Base-by-base conservation (phyloP, 2,797 vertebrate genomes). In the Galago senegalensis region DNA sequence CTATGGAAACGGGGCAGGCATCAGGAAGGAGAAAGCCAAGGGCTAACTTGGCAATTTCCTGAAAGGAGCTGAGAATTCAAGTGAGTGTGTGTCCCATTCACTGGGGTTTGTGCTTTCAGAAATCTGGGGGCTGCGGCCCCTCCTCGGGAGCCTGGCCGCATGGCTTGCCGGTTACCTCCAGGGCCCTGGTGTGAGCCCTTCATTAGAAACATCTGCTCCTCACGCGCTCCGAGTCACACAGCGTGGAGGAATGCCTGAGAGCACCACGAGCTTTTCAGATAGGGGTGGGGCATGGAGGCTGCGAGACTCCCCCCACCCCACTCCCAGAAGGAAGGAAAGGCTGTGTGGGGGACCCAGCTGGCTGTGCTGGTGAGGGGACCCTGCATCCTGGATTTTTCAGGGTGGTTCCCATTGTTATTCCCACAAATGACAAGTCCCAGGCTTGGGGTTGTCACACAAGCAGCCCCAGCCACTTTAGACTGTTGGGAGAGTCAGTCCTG, bases 21-120 rank as follows among this genome's bases (percentile, higher is more conserved):
- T 43, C 0, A 21, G 69, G 60, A 77, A 96, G 83, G 95, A 93
- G 96, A 97, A 96, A 97, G 97, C 96, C 97, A 95, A 97, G 96
- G 94, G 93, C 97, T 95, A 97, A 96, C 95, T 91, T 97, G 94
- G 95, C 95, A 97, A 96, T 97, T 97, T 97, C 96, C 97, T 97
- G 95, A 95, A 97, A 96, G 96, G 85, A 93, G 95, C 87, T 25
- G 91, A 90, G 95, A 89, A 93, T 95, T 85, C 84, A 29, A 91
- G 82, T 1, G 81, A 94, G 81, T 87, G 87, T 79, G 83, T 87
- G 87, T 95, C 63, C 80, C 90, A 92, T 96, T 95, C 96, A 87
- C 46, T 18, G 37, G 81, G 77, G 93, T 73, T 49, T 90, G 91
- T 65, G 96, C 77, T 92, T 87, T 96, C 95, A 37, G 61, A 58